Conservation (phyloP, 2,797 vertebrate genomes). For the Sylvia borin region DNA sequence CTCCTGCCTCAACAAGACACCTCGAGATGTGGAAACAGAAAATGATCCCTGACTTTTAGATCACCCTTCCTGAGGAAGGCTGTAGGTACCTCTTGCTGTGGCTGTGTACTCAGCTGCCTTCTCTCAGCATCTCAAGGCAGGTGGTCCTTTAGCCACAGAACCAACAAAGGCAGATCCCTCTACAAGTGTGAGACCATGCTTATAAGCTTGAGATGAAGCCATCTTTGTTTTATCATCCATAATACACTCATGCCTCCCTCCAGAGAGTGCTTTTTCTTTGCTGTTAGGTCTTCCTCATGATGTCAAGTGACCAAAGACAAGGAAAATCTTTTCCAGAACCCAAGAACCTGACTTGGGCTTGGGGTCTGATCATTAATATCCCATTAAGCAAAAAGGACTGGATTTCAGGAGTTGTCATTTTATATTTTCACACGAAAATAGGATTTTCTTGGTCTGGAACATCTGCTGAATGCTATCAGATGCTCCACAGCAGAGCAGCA, state of each 20-base stretch:
- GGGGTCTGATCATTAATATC: background rate
- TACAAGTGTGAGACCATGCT: background rate
- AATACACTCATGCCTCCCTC: background rate
- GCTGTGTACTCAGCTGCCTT: background rate
- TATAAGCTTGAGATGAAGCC: background rate
- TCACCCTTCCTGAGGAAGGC: background rate
- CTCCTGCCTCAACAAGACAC: background rate
- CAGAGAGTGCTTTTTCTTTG: background rate
- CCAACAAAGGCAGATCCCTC: background rate
- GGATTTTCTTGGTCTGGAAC: background rate
- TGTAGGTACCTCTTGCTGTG: background rate
- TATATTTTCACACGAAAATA: background rate
- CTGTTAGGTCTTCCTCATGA: background rate
- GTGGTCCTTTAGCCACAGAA: background rate
- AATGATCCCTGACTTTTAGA: background rate
- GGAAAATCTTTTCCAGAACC: background rate
- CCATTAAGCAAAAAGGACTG: background rate
- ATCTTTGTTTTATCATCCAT: background rate
- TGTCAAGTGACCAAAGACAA: background rate
- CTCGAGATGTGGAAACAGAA: rapidly evolving
- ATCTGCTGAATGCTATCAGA: background rate
- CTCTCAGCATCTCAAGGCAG: background rate
- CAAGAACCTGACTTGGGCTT: background rate
- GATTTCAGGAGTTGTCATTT: background rate
- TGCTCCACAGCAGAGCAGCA: background rate